These are phyloP conservation scores for Eleutherodactylus coqui DNA, from an alignment of 2,797 vertebrate species.

Conservation along the genomic window DNA sequence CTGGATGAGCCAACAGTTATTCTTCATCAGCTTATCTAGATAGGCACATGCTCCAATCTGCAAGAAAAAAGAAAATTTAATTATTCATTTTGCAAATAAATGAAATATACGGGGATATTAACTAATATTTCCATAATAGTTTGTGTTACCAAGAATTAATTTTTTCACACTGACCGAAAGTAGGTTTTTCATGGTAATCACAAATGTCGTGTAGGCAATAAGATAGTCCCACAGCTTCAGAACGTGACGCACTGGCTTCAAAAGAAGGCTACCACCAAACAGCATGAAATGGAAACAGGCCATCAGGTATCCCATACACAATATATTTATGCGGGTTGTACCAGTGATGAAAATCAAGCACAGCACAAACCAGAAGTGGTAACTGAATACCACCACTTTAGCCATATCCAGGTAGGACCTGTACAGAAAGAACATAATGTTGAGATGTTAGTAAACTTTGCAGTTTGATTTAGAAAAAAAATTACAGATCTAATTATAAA, in stretches of 20 bases:
- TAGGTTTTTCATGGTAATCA: constrained; percentile 79
- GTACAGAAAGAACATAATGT: not conserved
- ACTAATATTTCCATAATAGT: not conserved
- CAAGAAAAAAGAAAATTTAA: not conserved
- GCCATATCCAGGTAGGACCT: constrained; percentile 81
- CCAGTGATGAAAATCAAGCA: constrained; percentile 84
- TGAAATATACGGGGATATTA: not conserved
- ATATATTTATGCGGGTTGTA: constrained; percentile 77
- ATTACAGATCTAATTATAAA: not conserved
- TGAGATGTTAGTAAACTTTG: not conserved
- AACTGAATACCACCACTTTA: constrained; percentile 80
- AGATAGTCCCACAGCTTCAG: constrained; percentile 78
- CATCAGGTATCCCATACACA: constrained; percentile 79
- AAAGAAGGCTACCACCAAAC: constrained; percentile 77
- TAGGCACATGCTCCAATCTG: constrained; percentile 79
- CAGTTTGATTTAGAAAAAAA: not conserved
- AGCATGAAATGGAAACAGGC: constrained; percentile 84
- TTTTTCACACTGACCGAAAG: constrained; percentile 70
- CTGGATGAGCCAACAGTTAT: constrained; percentile 79
- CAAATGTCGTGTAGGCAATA: constrained; percentile 77
- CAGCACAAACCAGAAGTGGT: constrained; percentile 84
- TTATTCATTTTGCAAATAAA: not conserved
- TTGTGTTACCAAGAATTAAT: not conserved
- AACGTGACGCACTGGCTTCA: constrained; percentile 76
- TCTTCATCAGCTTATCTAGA: constrained; percentile 75